Evolutionary conservation across 92 coral and sea anemone species (phyloP).

Genomic region (Galaxea fascicularis): DNA sequence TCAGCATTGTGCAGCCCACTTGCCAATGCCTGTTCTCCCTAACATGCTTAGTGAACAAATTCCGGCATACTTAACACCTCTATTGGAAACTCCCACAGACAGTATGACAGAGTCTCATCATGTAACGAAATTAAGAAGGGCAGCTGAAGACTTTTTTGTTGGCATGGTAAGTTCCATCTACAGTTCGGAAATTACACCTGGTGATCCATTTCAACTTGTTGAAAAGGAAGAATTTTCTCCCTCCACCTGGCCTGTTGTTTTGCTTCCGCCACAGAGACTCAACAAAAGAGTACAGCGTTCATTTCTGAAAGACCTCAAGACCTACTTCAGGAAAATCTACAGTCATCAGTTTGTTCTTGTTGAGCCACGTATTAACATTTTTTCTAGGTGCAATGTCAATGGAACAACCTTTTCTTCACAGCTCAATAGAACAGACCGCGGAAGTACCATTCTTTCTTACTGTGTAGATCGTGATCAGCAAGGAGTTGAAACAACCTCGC

Average conservation of each 20-base stretch:
- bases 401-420: slow-evolving; percentile 53
- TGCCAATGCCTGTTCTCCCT: slow-evolving; percentile 17
- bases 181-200: background rate
- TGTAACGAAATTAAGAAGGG: no score
- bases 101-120: background rate
- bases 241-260: slow-evolving; percentile 7
- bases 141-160: no score
- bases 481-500: slow-evolving; percentile 18
- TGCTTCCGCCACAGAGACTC: slow-evolving; percentile 16
- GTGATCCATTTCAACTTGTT: slow-evolving; percentile 8
- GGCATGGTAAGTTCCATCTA: background rate
- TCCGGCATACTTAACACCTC: background rate
- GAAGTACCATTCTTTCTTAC: slow-evolving; percentile 37
- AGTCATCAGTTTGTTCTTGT: slow-evolving; percentile 1
- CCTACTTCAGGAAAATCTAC: slow-evolving; percentile 25
- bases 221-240: slow-evolving; percentile 6
- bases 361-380: slow-evolving; percentile 49
- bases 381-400: slow-evolving; percentile 55
- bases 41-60: background rate
- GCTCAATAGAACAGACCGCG: slow-evolving; percentile 51
- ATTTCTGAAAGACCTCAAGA: slow-evolving; percentile 3
- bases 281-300: background rate
- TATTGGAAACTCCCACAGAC: slow-evolving; percentile 9
- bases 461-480: slow-evolving; percentile 43
- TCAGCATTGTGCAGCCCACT: slow-evolving; percentile 14